Base-by-base conservation (phyloP, 2,797 vertebrate genomes). In the Cygnus olor region DNA sequence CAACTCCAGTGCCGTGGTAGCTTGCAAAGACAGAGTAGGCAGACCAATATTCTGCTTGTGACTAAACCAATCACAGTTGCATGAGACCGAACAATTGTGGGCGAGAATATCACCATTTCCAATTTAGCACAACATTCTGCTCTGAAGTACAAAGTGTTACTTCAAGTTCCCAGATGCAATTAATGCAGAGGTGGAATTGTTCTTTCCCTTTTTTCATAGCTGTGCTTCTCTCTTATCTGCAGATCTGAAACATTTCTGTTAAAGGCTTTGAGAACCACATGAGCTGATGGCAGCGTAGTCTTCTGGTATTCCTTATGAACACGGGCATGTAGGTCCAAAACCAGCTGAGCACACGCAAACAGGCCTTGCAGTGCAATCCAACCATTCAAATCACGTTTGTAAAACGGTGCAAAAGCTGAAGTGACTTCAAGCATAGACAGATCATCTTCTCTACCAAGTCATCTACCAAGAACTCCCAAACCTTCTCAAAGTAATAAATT, bases 81-180 rank as follows among this genome's bases (percentile, higher is more conserved):
- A 87, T 3, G 13, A 86, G 65, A 40, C 73, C 66, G 86, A 97
- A 89, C 88, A 64, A 85, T 28, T 82, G 95, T 94, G 93, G 95
- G 94, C 80, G 85, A 95, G 87, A 73, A 71, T 58, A 96, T 85
- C 94, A 85, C 85, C n/a, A 90, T 84, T 93, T 95, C 86, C 93
- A 95, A 95, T 90, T 97, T 93, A 90, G 74, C 80, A 88, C 78
- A 95, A 94, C 92, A 89, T 76, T 95, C 79, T 95, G 89, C 87
- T 77, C 34, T 47, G 57, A 96, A 91, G 90, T 85, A 96, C 93
- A 89, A 92, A 88, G 60, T 22, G 73, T 92, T 90, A 91, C 83
- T 92, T 91, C 30, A 89, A 90, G 56, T 54, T 96, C 95, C 51
- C 86, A 92, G 68, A 86, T 91, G 72, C 85, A 96, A 87, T 94